A percentile compares a stretch with the other conserved stretches of the same genome.
Evolutionary conservation across 2,888 invertebrate genomes (phyloP).

Genomic region (Agrotis exclamationis): DNA sequence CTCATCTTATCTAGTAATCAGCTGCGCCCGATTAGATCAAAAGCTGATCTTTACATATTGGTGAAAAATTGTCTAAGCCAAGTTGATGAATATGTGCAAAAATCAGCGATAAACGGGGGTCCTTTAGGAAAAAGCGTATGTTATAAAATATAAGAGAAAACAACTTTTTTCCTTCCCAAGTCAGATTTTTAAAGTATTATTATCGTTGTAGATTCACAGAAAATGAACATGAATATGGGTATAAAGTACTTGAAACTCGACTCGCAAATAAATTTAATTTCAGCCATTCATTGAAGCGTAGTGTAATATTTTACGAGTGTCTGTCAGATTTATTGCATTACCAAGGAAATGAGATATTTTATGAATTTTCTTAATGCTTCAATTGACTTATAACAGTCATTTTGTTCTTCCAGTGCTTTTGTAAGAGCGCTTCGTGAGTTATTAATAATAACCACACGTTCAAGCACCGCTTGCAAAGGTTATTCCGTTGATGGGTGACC

Average conservation of each 20-base stretch:
- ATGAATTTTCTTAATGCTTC: background rate
- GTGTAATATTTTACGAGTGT: slow-evolving; percentile 38
- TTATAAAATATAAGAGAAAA: too few species aligned
- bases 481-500: too few species aligned
- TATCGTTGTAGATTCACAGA: background rate
- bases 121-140: too few species aligned
- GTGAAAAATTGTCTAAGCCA: too few species aligned
- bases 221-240: background rate
- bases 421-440: too few species aligned
- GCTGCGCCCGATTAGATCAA: too few species aligned
- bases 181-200: background rate
- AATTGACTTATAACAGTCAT: slow-evolving; percentile 7
- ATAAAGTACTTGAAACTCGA: background rate
- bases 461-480: too few species aligned
- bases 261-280: slow-evolving; percentile 29
- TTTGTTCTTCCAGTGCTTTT: background rate
- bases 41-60: too few species aligned
- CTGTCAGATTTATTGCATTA: slow-evolving; percentile 34
- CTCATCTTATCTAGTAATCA: too few species aligned
- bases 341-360: slow-evolving; percentile 21
- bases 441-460: too few species aligned
- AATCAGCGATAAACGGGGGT: too few species aligned
- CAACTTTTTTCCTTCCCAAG: background rate
- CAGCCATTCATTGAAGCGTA: slow-evolving; percentile 1
- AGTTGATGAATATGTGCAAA: too few species aligned